Evolutionary conservation across 2,113 vertebrate species (phyloP).

Genomic region (Apistogramma diplotaenia): DNA sequence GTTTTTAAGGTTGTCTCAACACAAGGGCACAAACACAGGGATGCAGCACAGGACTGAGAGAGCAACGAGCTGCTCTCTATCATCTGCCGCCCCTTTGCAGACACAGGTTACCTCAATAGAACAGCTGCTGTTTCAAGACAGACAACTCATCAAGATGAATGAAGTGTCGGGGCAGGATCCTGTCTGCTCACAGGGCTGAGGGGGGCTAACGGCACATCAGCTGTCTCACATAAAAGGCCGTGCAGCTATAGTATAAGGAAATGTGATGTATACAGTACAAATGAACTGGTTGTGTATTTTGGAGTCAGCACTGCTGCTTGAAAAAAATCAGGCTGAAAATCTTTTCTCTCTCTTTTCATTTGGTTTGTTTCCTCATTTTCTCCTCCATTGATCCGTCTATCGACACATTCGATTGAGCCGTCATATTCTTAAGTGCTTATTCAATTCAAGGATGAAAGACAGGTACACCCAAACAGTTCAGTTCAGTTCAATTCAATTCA

Average conservation of each 20-base stretch:
- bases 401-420: background rate
- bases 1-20: background rate
- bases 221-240: background rate
- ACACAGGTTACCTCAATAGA: constrained; percentile 7
- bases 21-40: background rate
- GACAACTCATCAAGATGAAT: constrained; percentile 50
- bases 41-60: background rate
- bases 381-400: background rate
- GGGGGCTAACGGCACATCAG: background rate
- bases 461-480: background rate
- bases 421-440: background rate
- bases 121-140: constrained; percentile 27
- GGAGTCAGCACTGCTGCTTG: background rate
- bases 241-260: background rate
- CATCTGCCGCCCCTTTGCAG: background rate
- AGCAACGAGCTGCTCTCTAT: background rate
- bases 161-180: constrained; percentile 25
- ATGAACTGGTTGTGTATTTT: background rate
- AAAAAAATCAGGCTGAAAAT: background rate
- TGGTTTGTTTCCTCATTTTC: background rate
- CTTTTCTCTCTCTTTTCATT: background rate
- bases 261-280: background rate
- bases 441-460: background rate
- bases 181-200: background rate
- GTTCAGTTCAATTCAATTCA: no score